Base-by-base conservation (phyloP, 2,113 vertebrate species). In the Onychostruthus taczanowskii region DNA sequence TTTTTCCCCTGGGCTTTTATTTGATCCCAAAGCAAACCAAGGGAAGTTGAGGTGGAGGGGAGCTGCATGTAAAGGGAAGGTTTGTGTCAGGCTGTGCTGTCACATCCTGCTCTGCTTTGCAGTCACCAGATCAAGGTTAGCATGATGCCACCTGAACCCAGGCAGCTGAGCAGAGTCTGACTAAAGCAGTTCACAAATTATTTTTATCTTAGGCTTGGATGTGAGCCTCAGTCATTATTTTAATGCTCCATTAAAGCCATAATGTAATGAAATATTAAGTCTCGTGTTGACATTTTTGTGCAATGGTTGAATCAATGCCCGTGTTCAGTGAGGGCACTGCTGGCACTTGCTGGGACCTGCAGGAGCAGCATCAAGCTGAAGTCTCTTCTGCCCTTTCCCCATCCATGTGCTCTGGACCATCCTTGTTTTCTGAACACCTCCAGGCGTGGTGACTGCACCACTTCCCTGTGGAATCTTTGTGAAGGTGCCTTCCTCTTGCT, bases 351-450 rank as follows among this genome's bases (percentile, higher is more conserved):
- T 64, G 44, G 26, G n/a, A 52, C n/a, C 66, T 64, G 27, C n/a
- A 16, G 35, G 77, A 90, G 66, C 58, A 82, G 37, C 63, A 43
- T 47, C 53, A 39, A 17, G 30, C 66, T 63, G 43, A 47, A 21
- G 23, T 44, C 26, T 37, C 17, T 47, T 8, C 30, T 55, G 21
- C 31, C 31, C 15, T 76, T 11, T 66, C 14, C 37, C 10, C 14
- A 5, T 37, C 30, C 0, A 0, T 8, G 16, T 2, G 2, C 11
- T 31, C 43, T 72, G 30, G 26, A 16, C 35, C 30, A 17, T 39
- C 47, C 75, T 56, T 47, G 18, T 15, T 41, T 85, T n/a, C 28
- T n/a, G 30, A 66, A 9, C 16, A 4, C 24, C 41, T 47, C n/a
- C 44, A 64, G 43, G 30, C 3, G 10, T 64, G 18, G n/a, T 27